Base-by-base conservation (phyloP, 2,113 vertebrate species). In the Upupa epops region DNA sequence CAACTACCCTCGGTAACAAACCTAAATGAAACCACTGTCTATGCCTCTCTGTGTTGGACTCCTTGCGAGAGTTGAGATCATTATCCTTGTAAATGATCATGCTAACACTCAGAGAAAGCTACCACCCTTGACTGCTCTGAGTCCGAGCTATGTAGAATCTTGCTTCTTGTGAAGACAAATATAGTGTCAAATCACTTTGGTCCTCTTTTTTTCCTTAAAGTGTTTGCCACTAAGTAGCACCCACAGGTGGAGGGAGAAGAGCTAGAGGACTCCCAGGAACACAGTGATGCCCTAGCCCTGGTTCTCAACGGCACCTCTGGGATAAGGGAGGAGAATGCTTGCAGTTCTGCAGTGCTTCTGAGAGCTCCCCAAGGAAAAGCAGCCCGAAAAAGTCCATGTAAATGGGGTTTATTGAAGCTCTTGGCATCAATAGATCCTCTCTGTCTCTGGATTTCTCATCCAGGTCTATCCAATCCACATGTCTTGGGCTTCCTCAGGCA, bases 111-210 rank as follows among this genome's bases (percentile, higher is more conserved):
- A 22, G 17, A 37, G 51, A 46, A 80, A 40, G 6, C 5, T 22
- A 49, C 17, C 7, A 49, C 6, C 18, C 22, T 64, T 56, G 59
- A 22, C 49, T n/a, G 24, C 24, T n/a, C 13, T 21, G 32, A 55
- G 24, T 15, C 5, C 5, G 40, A 54, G 34, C 20, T 48, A 9
- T 0, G 0, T 28, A 42, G n/a, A 66, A 5, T 20, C 45, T 15
- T 22, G 25, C 3, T 78, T 36, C 70, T 64, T 88, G 24, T 77
- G n/a, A 64, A 56, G n/a, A n/a, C 8, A 58, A 63, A 63, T 3
- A 18, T 3, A 52, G 12, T 7, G 11, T 18, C 64, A 64, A 77
- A 59, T 13, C 11, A n/a, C 17, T 31, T 71, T 12, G 17, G 9
- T 64, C 21, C 22, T 83, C 37, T 22, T 65, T 59, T 64, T 37